These are phyloP conservation scores for Sesamia nonagrioides DNA, from an alignment of 1,140 invertebrate species.

Conservation along the genomic window DNA sequence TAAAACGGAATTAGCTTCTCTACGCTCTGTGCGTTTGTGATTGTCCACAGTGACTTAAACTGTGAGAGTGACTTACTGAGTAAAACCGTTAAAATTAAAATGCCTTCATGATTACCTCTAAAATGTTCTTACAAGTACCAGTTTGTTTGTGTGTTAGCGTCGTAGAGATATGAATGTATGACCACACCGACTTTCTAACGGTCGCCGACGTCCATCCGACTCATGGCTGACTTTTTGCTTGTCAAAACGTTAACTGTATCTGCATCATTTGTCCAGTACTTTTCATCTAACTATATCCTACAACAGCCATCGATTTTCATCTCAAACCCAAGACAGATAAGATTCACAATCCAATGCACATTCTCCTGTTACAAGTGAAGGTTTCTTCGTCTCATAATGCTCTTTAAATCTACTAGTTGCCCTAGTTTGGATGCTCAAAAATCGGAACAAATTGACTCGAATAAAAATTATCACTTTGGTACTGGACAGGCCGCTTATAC, in stretches of 20 bases:
- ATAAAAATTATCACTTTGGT: neutral
- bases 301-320: conserved; percentile 51
- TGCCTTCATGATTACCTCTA: conserved; percentile 43
- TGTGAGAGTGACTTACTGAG: neutral
- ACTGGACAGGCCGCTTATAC: neutral
- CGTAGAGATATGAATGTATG: conserved; percentile 57
- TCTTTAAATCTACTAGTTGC: conserved; percentile 8
- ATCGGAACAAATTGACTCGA: neutral
- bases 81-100: conserved; percentile 49
- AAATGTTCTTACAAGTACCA: conserved; percentile 37
- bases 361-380: conserved; percentile 9
- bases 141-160: conserved; percentile 31
- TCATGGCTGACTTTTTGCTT: conserved; percentile 77
- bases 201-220: conserved; percentile 59
- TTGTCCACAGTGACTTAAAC: too few relatives aligned
- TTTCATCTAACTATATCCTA: conserved; percentile 43
- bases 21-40: neutral
- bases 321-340: conserved; percentile 51
- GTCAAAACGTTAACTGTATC: conserved; percentile 81
- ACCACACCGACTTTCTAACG: conserved; percentile 72
- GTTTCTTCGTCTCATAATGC: conserved; percentile 13
- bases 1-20: neutral
- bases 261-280: conserved; percentile 55
- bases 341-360: conserved; percentile 16
- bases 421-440: neutral